A percentile compares a stretch with the other conserved stretches of the same genome.
phyloP scores from a whole-genome alignment of 2,113 vertebrate species.

The Sylvietta virens region DNA sequence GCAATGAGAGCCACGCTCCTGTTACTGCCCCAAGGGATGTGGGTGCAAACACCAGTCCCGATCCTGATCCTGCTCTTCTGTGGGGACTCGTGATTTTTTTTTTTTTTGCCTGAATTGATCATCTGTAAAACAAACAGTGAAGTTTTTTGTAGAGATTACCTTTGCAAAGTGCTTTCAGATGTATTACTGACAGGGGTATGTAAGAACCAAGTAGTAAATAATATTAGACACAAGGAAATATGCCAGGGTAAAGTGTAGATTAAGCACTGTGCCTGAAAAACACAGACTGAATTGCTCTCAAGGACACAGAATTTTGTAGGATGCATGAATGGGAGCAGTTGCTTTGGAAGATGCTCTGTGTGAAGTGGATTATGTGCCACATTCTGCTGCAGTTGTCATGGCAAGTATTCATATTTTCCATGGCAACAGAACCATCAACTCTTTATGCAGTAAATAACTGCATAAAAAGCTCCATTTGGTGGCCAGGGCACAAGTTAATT shows the following conservation, averaged over 20 bases:
- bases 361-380: not conserved
- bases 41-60: not conserved
- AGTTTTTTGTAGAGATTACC: not conserved
- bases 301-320: not conserved
- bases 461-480: conserved; percentile 3
- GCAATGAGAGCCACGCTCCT: not conserved
- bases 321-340: not conserved
- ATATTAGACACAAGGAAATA: not conserved
- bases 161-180: not conserved
- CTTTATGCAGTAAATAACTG: conserved; percentile 6
- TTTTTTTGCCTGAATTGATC: not conserved
- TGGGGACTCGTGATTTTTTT: accelerated
- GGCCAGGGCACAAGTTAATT: conserved; percentile 4
- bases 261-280: not conserved
- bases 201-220: not conserved
- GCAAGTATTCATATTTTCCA: conserved; percentile 51
- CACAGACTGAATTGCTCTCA: not conserved
- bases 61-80: not conserved
- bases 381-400: conserved; percentile 52
- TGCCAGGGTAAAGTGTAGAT: not conserved
- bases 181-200: not conserved
- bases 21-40: not conserved
- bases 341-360: not conserved
- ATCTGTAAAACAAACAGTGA: not conserved
- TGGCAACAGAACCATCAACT: conserved; percentile 40